phyloP scores from a whole-genome alignment of 2,888 invertebrate species.

The Ophraella communa region DNA sequence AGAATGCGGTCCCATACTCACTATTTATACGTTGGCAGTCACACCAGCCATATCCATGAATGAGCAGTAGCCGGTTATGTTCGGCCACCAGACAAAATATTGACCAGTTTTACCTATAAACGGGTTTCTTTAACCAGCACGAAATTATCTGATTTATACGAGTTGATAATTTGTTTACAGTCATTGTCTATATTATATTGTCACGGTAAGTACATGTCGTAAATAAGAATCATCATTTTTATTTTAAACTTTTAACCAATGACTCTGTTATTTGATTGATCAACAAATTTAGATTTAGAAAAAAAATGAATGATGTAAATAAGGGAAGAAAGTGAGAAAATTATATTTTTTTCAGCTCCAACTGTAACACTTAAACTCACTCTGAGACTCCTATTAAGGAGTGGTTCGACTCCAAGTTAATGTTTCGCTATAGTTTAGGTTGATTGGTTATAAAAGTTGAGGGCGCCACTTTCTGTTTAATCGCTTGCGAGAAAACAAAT shows the following conservation, averaged over 20 bases:
- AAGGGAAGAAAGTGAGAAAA: no score
- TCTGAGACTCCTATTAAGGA: no score
- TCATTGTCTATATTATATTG: conserved; percentile 40
- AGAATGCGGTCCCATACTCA: conserved; percentile 46
- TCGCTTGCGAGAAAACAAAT: no score
- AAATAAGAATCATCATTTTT: conserved; percentile 1
- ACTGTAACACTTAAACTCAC: no score
- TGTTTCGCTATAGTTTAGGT: no score
- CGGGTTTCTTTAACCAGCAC: conserved; percentile 53
- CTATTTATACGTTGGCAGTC: conserved; percentile 34
- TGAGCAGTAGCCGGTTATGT: conserved; percentile 52
- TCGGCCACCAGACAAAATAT: conserved; percentile 51
- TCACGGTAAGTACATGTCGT: background rate
- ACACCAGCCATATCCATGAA: conserved; percentile 35
- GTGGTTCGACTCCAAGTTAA: no score
- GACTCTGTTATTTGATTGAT: no score
- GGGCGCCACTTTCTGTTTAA: no score
- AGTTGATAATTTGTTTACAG: conserved; percentile 51
- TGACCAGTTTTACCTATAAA: conserved; percentile 53
- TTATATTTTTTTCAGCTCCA: no score
- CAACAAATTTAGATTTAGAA: no score
- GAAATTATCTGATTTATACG: conserved; percentile 53
- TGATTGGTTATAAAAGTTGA: no score
- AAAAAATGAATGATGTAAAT: no score
- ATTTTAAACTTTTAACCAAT: background rate